Percentiles rank a stretch among this genome's conserved stretches.
Conservation (phyloP, 2,888 invertebrate genomes). For the Pteria penguin region DNA sequence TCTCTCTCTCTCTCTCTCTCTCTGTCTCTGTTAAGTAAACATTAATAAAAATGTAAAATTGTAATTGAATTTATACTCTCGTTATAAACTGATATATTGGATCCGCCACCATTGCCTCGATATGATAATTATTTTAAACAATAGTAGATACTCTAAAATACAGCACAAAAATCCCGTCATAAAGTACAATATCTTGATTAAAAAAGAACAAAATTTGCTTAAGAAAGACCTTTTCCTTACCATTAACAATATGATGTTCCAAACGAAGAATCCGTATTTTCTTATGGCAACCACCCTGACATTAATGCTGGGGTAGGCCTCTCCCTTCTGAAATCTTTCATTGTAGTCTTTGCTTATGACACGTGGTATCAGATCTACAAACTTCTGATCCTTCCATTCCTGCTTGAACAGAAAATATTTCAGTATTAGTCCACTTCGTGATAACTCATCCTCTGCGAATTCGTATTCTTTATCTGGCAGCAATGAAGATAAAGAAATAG, state of each 20-base stretch:
- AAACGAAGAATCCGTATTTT: constrained; percentile 76
- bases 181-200: too few relatives aligned
- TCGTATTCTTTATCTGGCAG: constrained; percentile 69
- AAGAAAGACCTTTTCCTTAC: constrained; percentile 56
- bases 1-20: too few relatives aligned
- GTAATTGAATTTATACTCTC: too few relatives aligned
- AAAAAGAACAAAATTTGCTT: too few relatives aligned
- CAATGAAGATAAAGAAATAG: constrained; percentile 71
- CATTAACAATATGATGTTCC: constrained; percentile 78
- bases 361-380: constrained; percentile 64
- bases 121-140: too few relatives aligned
- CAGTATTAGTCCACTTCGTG: constrained; percentile 74
- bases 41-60: too few relatives aligned
- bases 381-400: constrained; percentile 74
- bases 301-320: constrained; percentile 63
- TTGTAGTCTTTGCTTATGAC: constrained; percentile 50
- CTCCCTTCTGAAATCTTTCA: constrained; percentile 53
- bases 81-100: too few relatives aligned
- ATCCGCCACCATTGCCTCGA: too few relatives aligned
- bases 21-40: too few relatives aligned
- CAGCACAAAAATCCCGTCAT: too few relatives aligned
- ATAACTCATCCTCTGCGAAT: constrained; percentile 72
- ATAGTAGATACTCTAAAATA: too few relatives aligned
- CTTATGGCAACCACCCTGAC: constrained; percentile 74
- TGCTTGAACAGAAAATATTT: constrained; percentile 72